phyloP scores from a whole-genome alignment of 1,140 invertebrate genomes.

The Brachionus plicatilis region DNA sequence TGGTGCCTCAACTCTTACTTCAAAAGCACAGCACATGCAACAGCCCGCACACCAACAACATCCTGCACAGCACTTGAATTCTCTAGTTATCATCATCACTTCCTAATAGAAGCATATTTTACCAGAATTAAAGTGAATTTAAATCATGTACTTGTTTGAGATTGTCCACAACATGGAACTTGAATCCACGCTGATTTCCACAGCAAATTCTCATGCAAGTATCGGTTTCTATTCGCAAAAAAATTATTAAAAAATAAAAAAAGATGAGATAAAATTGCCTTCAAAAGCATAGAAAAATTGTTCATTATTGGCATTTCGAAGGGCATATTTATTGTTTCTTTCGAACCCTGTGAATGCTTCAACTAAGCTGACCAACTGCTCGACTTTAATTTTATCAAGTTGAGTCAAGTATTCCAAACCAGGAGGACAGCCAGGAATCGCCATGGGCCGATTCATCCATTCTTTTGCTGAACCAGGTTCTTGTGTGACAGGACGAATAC shows the following conservation, averaged over 20 bases:
- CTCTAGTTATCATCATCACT: conserved; percentile 45
- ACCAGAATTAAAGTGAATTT: no score
- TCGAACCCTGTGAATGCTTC: conserved; percentile 80
- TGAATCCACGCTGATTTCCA: conserved; percentile 62
- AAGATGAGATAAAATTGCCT: conserved; percentile 36
- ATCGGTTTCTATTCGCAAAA: conserved; percentile 62
- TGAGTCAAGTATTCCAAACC: conserved; percentile 85
- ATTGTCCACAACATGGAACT: conserved; percentile 26
- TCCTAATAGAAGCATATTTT: conserved; percentile 24
- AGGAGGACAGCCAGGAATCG: conserved; percentile 70
- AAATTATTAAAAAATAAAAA: neutral
- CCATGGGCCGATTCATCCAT: conserved; percentile 71
- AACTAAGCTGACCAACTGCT: conserved; percentile 77
- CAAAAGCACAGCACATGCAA: conserved; percentile 30
- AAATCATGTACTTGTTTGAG: neutral
- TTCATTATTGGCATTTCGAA: conserved; percentile 66
- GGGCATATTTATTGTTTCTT: conserved; percentile 76
- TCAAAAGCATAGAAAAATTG: conserved; percentile 63
- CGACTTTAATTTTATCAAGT: conserved; percentile 78
- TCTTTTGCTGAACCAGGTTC: neutral
- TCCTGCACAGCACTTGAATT: conserved; percentile 47
- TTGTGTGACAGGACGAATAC: neutral
- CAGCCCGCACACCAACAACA: conserved; percentile 32
- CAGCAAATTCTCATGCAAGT: conserved; percentile 71
- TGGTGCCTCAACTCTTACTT: conserved; percentile 41